Percentiles rank a stretch among this genome's conserved stretches.
These are phyloP conservation scores for Charina bottae DNA, from an alignment of 2,113 vertebrate species.

Conservation along the genomic window DNA sequence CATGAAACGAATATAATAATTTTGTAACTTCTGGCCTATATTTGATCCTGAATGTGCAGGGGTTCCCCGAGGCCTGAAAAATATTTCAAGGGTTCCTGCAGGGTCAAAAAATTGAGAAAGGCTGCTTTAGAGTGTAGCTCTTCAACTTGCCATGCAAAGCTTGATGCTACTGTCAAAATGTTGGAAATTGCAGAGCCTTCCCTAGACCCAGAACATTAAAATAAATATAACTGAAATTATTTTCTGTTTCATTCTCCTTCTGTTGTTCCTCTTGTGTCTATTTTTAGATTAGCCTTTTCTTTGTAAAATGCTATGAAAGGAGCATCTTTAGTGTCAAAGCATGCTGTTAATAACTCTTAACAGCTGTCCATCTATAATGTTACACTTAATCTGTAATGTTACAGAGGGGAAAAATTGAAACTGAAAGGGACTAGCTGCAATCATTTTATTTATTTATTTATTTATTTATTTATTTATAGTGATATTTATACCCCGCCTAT, in stretches of 20 bases:
- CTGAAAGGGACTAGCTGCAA: not conserved
- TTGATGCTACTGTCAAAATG: not conserved
- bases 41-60: no score
- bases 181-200: not conserved
- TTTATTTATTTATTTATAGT: no score
- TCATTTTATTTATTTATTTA: no score
- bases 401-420: not conserved
- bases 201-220: not conserved
- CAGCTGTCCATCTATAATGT: not conserved
- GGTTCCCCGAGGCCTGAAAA: no score
- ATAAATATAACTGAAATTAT: not conserved
- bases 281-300: not conserved
- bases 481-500: no score
- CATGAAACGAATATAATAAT: no score
- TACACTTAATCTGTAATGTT: not conserved
- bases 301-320: not conserved
- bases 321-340: not conserved
- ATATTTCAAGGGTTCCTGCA: no score
- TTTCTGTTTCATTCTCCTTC: not conserved
- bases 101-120: no score
- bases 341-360: not conserved
- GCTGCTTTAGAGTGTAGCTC: not conserved
- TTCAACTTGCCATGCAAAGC: not conserved
- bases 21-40: no score
- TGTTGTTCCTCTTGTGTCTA: not conserved